A percentile compares a stretch with the other conserved stretches of the same genome.
Evolutionary conservation across 2,888 invertebrate genomes (phyloP).

Genomic region (Drepanosiphum platanoidis): DNA sequence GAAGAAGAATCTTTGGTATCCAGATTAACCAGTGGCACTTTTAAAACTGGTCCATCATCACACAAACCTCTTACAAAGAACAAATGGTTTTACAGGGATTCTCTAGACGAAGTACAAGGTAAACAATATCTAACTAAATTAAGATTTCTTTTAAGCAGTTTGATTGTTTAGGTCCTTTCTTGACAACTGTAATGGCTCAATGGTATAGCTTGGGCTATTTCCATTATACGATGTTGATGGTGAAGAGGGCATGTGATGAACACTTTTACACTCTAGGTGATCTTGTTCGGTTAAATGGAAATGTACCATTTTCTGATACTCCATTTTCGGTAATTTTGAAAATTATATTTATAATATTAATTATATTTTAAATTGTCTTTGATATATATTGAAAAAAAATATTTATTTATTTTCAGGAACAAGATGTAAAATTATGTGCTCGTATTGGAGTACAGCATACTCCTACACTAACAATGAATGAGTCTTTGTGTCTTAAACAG

Average conservation of each 20-base stretch:
- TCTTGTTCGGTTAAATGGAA: slow-evolving; percentile 77
- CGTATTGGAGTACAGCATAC: slow-evolving; percentile 51
- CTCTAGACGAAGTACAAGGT: slow-evolving; percentile 81
- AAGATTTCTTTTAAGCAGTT: not conserved
- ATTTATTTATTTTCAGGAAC: slow-evolving; percentile 37
- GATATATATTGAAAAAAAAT: not conserved
- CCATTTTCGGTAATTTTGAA: slow-evolving; percentile 70
- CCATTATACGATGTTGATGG: slow-evolving; percentile 75
- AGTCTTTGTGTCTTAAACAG: slow-evolving; percentile 48
- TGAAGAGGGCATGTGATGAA: slow-evolving; percentile 85
- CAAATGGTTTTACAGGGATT: slow-evolving; percentile 95
- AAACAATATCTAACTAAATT: not conserved
- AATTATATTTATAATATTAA: slow-evolving; percentile 63
- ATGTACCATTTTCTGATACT: slow-evolving; percentile 68
- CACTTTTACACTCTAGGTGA: slow-evolving; percentile 83
- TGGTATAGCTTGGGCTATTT: slow-evolving; percentile 97
- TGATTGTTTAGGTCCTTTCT: slow-evolving; percentile 77
- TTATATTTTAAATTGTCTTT: not conserved
- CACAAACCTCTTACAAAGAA: slow-evolving; percentile 66
- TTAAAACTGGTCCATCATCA: slow-evolving; percentile 44
- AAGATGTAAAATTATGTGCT: slow-evolving; percentile 44
- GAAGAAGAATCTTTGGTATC: slow-evolving; percentile 60
- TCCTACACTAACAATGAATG: slow-evolving; percentile 42
- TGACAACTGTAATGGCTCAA: slow-evolving; percentile 89
- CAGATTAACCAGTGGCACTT: slow-evolving; percentile 54